Evolutionary conservation across 2,113 vertebrate genomes (phyloP).

Genomic region (Scytalopus superciliaris): DNA sequence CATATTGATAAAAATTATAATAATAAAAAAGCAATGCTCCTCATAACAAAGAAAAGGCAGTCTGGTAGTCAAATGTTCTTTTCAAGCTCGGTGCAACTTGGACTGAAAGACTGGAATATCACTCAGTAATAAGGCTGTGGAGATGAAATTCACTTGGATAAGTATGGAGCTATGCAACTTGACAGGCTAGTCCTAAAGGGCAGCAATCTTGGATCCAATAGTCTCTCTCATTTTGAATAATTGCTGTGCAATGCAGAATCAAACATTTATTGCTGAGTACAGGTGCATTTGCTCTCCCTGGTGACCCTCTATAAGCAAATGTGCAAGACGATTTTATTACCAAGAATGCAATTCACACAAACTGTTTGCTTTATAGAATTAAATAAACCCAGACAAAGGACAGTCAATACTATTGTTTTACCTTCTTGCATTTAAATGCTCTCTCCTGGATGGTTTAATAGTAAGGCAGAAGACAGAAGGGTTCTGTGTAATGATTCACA

Average conservation of each 20-base stretch:
- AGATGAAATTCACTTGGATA: conserved; percentile 34
- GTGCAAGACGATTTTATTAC: conserved; percentile 50
- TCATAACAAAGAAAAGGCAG: not conserved
- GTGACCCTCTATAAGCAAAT: conserved; percentile 45
- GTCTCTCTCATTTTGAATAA: conserved; percentile 54
- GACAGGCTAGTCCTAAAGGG: conserved; percentile 56
- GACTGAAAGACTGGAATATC: not conserved
- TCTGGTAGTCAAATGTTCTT: not conserved
- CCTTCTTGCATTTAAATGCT: conserved; percentile 51
- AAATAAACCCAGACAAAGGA: conserved; percentile 43
- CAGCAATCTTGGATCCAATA: conserved; percentile 18
- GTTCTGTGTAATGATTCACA: not conserved
- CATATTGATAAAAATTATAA: not conserved
- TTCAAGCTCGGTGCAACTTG: not conserved
- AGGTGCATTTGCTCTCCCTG: conserved; percentile 32
- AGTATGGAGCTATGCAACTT: not conserved
- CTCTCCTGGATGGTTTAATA: conserved; percentile 19
- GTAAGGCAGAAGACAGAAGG: not conserved
- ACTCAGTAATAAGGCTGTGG: not conserved
- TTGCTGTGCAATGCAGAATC: conserved; percentile 39
- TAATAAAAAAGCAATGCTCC: not conserved
- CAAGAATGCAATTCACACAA: conserved; percentile 28
- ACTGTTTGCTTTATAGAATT: conserved; percentile 61
- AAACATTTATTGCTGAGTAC: conserved; percentile 55
- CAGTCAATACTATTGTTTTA: conserved; percentile 53